phyloP scores from a whole-genome alignment of 2,888 invertebrate species.

The Tetanocera ferruginea region DNA sequence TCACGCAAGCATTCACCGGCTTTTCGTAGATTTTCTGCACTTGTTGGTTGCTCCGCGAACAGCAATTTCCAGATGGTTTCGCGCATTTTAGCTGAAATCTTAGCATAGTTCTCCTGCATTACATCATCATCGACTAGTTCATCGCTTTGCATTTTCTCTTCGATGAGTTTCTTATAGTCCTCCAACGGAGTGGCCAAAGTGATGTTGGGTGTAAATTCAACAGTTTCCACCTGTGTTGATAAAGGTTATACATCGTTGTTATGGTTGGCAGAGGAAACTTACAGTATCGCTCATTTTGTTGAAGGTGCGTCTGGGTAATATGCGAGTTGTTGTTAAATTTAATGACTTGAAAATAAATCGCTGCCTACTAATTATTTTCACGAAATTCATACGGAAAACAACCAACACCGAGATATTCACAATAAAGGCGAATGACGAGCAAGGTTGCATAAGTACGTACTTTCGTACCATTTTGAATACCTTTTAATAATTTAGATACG shows the following conservation, averaged over 20 bases:
- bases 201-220: constrained; percentile 22
- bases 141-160: constrained; percentile 52
- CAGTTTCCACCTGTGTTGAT: neutral
- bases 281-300: constrained; percentile 2
- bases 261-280: neutral
- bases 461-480: no score
- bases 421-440: no score
- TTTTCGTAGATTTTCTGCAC: constrained; percentile 9
- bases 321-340: neutral
- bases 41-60: constrained; percentile 42
- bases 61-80: constrained; percentile 50
- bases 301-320: constrained; percentile 1
- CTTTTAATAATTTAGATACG: no score
- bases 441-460: no score
- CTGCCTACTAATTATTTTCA: no score
- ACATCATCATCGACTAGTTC: constrained; percentile 53
- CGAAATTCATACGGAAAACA: no score
- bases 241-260: neutral
- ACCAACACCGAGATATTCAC: no score
- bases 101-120: constrained; percentile 48
- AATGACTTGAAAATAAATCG: neutral
- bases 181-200: constrained; percentile 40
- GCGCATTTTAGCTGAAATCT: constrained; percentile 40
- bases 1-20: constrained; percentile 31
- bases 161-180: constrained; percentile 53